Evolutionary conservation across 2,113 vertebrate species (phyloP).

Genomic region (Nothobranchius kuhntae): DNA sequence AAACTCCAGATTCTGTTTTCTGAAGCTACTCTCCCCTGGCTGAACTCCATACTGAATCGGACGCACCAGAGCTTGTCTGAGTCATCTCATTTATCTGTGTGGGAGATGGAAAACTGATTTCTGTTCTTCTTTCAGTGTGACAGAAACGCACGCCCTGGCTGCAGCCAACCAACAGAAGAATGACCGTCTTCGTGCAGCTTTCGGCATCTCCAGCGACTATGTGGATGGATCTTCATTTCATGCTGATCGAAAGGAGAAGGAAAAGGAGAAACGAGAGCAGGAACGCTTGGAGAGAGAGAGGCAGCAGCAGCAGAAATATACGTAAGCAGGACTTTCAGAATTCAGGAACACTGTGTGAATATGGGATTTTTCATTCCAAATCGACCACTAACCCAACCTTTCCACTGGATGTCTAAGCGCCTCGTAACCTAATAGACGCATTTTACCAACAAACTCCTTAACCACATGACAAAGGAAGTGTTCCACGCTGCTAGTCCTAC

Average conservation of each 20-base stretch:
- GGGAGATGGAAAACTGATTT: not conserved
- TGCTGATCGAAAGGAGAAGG: constrained; percentile 84
- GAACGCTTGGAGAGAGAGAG: constrained; percentile 79
- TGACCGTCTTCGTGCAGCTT: constrained; percentile 87
- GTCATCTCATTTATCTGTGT: no score
- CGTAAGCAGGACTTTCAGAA: constrained; percentile 60
- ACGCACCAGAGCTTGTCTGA: no score
- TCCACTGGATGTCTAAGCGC: no score
- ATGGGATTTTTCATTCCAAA: not conserved
- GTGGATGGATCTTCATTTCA: constrained; percentile 93
- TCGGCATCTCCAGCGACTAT: constrained; percentile 88
- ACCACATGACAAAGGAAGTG: no score
- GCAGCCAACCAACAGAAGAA: constrained; percentile 94
- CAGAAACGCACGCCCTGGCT: constrained; percentile 90
- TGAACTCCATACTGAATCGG: no score
- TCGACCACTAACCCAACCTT: no score
- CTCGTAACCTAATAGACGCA: no score
- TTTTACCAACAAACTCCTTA: no score
- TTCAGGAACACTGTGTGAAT: not conserved
- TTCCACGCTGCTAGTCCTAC: no score
- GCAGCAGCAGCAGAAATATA: constrained; percentile 76
- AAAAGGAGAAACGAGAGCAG: constrained; percentile 82
- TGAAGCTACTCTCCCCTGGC: no score
- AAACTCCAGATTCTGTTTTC: no score
- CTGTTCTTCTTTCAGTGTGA: constrained; percentile 71